Base-by-base conservation (phyloP, 1,140 invertebrate genomes). In the Carcinoscorpius rotundicauda region DNA sequence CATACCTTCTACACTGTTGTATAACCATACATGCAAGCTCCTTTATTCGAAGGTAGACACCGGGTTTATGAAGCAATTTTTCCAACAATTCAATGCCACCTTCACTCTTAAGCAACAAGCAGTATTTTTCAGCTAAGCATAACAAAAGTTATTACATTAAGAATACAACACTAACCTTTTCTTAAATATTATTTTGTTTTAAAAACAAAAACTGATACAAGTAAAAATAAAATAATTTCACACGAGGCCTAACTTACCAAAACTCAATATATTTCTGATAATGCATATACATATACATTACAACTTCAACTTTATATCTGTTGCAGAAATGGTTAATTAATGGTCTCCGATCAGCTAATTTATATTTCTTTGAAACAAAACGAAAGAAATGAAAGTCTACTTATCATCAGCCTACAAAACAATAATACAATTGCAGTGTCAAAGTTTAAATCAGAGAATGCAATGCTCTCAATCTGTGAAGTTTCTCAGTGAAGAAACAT, bases 61-160 rank as follows among this genome's bases (percentile, higher is more conserved):
- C 85, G 82, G 64, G 75, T 75, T 80, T 78, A 75, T 85, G 80
- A 4, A 89, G 78, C 6, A 97, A 75, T 58, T 84, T 80, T 61
- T 84, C 78, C 4, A 97, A 77, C 51, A 93, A 78, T 57, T 82
- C 77, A 56, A 93, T 73, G 2, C 94, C 95, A 62, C 87, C 87
- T 80, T 97, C 94, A 60, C 84, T 80, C 70, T 88, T 85, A 8
- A 98, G 83, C 69, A 97, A 80, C 62, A 79, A 79, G 76, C 93
- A 97, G 77, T 97, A 98, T 78, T 96, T 97, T 11, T 87, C 84
- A 52, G 91, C 87, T 87, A 77, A 67, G 82, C n/a, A 64, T 51
- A 58, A 52, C 29, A 29, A 29, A 29, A 29, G 29, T 29, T 29
- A 29, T 29, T 29, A 29, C 0, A 29, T 29, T 29, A 29, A 29